phyloP scores from a whole-genome alignment of 2,888 invertebrate species.

The Herminia tarsipennalis region DNA sequence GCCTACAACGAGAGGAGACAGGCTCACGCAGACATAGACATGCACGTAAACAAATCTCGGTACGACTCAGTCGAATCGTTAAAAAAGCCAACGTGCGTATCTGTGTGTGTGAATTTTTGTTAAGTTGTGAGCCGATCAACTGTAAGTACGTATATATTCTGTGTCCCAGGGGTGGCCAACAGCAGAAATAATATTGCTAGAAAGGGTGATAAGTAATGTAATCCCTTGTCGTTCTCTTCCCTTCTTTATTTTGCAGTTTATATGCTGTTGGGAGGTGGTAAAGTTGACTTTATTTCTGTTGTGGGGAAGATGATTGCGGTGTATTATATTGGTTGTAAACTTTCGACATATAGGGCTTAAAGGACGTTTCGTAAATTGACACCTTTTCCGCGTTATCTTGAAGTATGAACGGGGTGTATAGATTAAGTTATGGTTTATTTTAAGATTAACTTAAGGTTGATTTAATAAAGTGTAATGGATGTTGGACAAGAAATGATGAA shows the following conservation, averaged over 20 bases:
- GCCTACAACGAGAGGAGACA: too few species aligned
- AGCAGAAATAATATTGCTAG: slow-evolving; percentile 48
- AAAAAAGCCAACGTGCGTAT: too few species aligned
- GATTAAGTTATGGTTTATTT: too few species aligned
- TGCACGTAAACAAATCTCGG: too few species aligned
- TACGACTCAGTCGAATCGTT: too few species aligned
- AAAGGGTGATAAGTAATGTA: slow-evolving; percentile 43
- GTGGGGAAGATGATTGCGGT: slow-evolving; percentile 1
- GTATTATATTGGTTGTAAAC: slow-evolving; percentile 3
- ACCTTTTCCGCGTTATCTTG: too few species aligned
- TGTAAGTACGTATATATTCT: too few species aligned
- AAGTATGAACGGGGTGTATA: neutral
- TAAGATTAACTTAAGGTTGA: too few species aligned
- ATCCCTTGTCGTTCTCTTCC: slow-evolving; percentile 2
- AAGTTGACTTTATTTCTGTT: slow-evolving; percentile 2
- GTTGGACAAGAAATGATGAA: too few species aligned
- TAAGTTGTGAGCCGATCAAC: slow-evolving; percentile 1
- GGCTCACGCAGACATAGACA: too few species aligned
- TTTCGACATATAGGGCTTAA: neutral
- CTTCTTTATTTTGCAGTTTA: slow-evolving; percentile 9
- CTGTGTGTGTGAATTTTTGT: too few species aligned
- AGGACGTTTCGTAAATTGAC: neutral
- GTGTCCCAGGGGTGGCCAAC: slow-evolving; percentile 16
- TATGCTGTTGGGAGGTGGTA: neutral
- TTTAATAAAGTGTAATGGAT: too few species aligned